Evolutionary conservation across 2,888 invertebrate genomes (phyloP), one percentile per base, ranked within the genome.

Genomic region (Crepidodera aurea): DNA sequence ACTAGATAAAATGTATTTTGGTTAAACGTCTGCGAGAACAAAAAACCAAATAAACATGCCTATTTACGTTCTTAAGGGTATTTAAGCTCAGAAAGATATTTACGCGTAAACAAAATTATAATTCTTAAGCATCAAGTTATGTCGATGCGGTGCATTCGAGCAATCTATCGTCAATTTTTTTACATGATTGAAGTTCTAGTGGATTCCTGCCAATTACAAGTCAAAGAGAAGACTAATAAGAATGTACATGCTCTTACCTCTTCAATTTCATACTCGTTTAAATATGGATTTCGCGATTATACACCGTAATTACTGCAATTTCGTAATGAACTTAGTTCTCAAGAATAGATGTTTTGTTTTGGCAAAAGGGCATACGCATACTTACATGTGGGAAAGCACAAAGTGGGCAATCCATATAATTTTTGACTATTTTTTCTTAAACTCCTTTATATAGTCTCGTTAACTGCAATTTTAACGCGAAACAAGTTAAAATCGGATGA

Each of bases 381-480:
- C 34, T 34, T 54, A 48, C 46, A 63, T 70, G 68, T 68, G 69
- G 66, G 69, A 71, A 70, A 67, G 62, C 66, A 68, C 63, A 66
- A 64, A n/a, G 67, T 69, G 22, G 22, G 22, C 6, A 22, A 64
- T 51, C 44, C n/a, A n/a, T n/a, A n/a, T 29, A 51, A 22, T 22
- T 22, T 22, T 22, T 22, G 22, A 22, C 22, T 22, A 6, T 22
- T 22, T 22, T 22, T 22, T 22, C 22, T n/a, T n/a, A n/a, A n/a
- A n/a, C n/a, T n/a, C n/a, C 3, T 22, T 22, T 22, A 4, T 22
- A 4, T 6, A 22, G 2, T 22, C 22, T 22, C 22, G 22, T 4
- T 22, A 22, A 2, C 22, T 22, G 6, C 22, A 22, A 6, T 22
- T 22, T 22, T 22, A 22, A 22, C n/a, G n/a, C n/a, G n/a, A n/a